Evolutionary conservation across 30 jellyfish, hydroid and myxozoan genomes (phyloP), one percentile per base, ranked within the genome.

Genomic region (Morbakka virulenta): DNA sequence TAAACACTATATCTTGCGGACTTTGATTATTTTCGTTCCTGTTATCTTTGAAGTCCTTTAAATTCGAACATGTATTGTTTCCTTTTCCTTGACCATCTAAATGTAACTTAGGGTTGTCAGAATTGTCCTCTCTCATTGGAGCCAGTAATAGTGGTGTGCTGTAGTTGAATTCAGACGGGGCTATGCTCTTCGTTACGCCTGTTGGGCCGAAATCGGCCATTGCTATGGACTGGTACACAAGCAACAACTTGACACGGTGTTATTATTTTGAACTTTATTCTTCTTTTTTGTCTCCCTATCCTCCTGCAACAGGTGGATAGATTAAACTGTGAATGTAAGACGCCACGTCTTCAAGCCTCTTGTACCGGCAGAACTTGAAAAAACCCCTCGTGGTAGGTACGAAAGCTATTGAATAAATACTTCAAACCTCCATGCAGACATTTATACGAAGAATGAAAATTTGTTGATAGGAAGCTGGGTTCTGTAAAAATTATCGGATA

Each of bases 121-220:
- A 41, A 41, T 9, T 41, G 53, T 77, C 87, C 35, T 86, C 96
- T 77, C 66, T 76, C 96, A 72, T 76, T 53, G 32, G 75, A 50
- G 25, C 32, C 17, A 86, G 77, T 82, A 86, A 71, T 29, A 83
- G 95, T 27, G 95, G 95, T 36, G 87, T 62, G 67, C 65, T 77
- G 68, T 63, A 86, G 91, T 86, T 74, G 91, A 86, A 86, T 61
- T 93, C 99, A 72, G 90, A 70, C 35, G 96, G 87, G 68, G 94
- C 72, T 35, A 70, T 67, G 67, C 80, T 93, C 57, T 81, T 83
- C 79, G 97, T 93, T 87, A 80, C 93, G 95, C 95, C 81, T 62
- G 97, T 66, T 78, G 96, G 96, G 74, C 99, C 99, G 88, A 72
- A 93, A 80, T 93, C 99, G 95, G 87, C 99, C 99, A 93, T 93